These are phyloP conservation scores for Pseudomyrmex flavicornis DNA, from an alignment of 1,140 invertebrate genomes.

Conservation along the genomic window DNA sequence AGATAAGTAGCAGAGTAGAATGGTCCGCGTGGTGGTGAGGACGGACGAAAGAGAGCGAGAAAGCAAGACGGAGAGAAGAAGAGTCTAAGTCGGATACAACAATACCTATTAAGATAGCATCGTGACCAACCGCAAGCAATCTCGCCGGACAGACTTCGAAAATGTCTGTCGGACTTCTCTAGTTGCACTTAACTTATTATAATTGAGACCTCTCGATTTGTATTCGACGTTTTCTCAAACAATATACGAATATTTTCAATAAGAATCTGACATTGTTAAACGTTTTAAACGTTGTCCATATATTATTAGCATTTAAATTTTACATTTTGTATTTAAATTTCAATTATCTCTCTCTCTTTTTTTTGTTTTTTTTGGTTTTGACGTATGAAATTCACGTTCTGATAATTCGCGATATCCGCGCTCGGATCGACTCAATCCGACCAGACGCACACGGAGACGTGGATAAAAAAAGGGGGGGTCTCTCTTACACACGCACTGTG, in stretches of 20 bases:
- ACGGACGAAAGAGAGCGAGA: background rate
- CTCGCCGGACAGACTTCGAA: slow-evolving; percentile 61
- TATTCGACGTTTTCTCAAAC: slow-evolving; percentile 42
- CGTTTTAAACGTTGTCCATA: too few relatives aligned
- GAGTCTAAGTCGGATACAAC: slow-evolving; percentile 68
- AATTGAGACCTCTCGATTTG: slow-evolving; percentile 63
- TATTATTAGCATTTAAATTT: too few relatives aligned
- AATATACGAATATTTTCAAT: background rate
- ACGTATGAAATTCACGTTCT: too few relatives aligned
- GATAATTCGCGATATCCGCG: too few relatives aligned
- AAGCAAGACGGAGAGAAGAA: slow-evolving; percentile 47
- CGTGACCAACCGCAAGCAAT: slow-evolving; percentile 68
- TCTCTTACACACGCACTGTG: background rate
- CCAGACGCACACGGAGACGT: too few relatives aligned
- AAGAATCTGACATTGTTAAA: too few relatives aligned
- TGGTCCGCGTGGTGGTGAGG: background rate
- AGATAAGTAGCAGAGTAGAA: slow-evolving; percentile 64
- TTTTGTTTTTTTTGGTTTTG: too few relatives aligned
- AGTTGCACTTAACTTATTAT: slow-evolving; percentile 66
- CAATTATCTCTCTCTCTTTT: too few relatives aligned
- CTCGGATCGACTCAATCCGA: slow-evolving; percentile 12
- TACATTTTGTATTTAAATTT: too few relatives aligned
- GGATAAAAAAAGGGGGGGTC: slow-evolving; percentile 6
- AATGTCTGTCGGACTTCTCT: slow-evolving; percentile 39
- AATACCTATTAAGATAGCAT: slow-evolving; percentile 73